Conservation (phyloP, 2,888 invertebrate genomes). For the Erebia epiphron region DNA sequence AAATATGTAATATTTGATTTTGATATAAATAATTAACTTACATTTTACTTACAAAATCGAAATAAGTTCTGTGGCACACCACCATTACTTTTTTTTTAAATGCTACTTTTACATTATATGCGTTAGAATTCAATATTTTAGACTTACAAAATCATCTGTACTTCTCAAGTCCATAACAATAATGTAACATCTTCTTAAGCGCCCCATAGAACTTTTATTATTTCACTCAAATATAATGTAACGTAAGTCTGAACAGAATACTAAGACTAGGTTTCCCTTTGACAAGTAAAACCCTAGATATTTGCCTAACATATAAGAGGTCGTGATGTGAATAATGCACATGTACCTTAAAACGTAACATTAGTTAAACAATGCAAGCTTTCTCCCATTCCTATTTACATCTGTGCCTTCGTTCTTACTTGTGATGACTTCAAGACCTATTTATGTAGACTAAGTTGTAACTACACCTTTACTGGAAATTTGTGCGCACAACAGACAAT, state of each 20-base stretch:
- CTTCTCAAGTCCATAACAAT: background rate
- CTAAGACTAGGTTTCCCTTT: constrained; percentile 16
- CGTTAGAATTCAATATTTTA: background rate
- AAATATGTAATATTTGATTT: too few relatives aligned
- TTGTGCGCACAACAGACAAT: too few relatives aligned
- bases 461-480: background rate
- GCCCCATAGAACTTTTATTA: background rate
- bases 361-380: constrained; percentile 38
- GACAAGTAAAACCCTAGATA: constrained; percentile 25
- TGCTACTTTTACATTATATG: background rate
- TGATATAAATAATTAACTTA: too few relatives aligned
- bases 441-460: background rate
- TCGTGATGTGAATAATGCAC: constrained; percentile 29
- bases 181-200: background rate
- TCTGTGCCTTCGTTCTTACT: constrained; percentile 17
- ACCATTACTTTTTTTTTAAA: background rate
- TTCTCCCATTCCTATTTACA: constrained; percentile 36
- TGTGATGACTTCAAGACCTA: background rate
- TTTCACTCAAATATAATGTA: background rate
- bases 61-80: background rate
- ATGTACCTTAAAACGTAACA: constrained; percentile 33
- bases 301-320: constrained; percentile 25
- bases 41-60: too few relatives aligned
- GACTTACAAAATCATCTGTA: background rate
- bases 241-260: background rate